Conservation (phyloP, 2,888 invertebrate species). For the Pseudococcus jackbeardsleyi region DNA sequence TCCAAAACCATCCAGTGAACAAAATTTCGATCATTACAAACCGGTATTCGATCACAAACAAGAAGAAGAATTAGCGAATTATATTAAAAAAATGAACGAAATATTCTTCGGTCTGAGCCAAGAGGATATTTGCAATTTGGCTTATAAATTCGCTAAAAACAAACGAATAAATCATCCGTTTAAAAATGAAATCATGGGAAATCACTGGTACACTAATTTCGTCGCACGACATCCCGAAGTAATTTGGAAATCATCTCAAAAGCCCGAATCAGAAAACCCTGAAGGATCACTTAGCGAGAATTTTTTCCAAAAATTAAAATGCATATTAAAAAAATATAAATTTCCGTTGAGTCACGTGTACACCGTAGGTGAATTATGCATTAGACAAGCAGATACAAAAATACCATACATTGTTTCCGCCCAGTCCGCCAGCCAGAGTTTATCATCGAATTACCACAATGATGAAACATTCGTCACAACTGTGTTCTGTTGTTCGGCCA, state of each 20-base stretch:
- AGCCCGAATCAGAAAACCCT: background rate
- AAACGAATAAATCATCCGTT: constrained; percentile 10
- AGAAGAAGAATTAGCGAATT: constrained; percentile 7
- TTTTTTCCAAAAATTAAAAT: background rate
- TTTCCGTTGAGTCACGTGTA: constrained; percentile 18
- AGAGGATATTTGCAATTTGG: background rate
- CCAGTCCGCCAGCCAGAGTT: background rate
- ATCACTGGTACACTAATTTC: background rate
- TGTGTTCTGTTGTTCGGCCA: background rate
- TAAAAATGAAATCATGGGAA: background rate
- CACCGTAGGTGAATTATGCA: background rate
- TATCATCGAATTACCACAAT: background rate
- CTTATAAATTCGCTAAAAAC: background rate
- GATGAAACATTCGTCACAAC: background rate
- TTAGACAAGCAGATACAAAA: background rate
- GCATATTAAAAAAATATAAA: background rate
- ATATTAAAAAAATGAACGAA: constrained; percentile 38
- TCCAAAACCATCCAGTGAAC: background rate
- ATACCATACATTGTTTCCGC: constrained; percentile 21
- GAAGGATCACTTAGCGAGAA: background rate
- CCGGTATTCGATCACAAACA: background rate
- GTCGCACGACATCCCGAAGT: background rate
- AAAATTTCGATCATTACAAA: background rate
- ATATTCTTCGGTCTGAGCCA: constrained; percentile 16
- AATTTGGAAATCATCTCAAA: background rate